Conservation (phyloP, 2,113 vertebrate genomes). For the Heterocephalus glaber region DNA sequence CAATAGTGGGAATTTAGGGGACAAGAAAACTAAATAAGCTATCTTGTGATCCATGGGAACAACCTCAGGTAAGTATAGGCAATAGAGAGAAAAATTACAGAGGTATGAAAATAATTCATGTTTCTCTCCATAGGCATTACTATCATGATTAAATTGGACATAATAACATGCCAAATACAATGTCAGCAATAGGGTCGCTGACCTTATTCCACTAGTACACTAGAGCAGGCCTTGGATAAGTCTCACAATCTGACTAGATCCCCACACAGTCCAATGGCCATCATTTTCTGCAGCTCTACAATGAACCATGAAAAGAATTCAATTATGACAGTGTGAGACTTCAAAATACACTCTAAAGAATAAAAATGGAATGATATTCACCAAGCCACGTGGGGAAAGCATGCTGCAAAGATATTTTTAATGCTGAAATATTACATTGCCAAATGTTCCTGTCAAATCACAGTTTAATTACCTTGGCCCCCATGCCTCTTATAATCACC, state of each 20-base stretch:
- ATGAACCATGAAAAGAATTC: background rate
- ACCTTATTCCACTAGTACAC: background rate
- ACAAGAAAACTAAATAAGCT: background rate
- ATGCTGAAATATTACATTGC: constrained; percentile 91
- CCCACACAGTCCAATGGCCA: background rate
- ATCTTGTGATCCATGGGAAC: background rate
- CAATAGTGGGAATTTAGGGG: background rate
- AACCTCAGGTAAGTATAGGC: background rate
- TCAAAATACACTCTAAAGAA: constrained; percentile 79
- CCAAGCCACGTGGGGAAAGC: constrained; percentile 86
- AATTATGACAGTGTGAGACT: constrained; percentile 71
- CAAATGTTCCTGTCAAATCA: constrained; percentile 96
- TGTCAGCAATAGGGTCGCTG: background rate
- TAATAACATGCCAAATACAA: background rate
- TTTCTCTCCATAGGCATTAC: constrained; percentile 20
- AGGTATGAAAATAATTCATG: background rate
- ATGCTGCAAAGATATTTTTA: constrained; percentile 90
- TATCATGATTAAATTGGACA: background rate
- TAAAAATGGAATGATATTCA: constrained; percentile 88
- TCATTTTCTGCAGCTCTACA: background rate
- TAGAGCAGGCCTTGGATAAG: background rate
- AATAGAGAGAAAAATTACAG: background rate
- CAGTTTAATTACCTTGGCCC: constrained; percentile 98
- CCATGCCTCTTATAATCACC: constrained; percentile 97
- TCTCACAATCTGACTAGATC: background rate